Conservation (phyloP, 2,888 invertebrate species). For the Microctonus brassicae region DNA sequence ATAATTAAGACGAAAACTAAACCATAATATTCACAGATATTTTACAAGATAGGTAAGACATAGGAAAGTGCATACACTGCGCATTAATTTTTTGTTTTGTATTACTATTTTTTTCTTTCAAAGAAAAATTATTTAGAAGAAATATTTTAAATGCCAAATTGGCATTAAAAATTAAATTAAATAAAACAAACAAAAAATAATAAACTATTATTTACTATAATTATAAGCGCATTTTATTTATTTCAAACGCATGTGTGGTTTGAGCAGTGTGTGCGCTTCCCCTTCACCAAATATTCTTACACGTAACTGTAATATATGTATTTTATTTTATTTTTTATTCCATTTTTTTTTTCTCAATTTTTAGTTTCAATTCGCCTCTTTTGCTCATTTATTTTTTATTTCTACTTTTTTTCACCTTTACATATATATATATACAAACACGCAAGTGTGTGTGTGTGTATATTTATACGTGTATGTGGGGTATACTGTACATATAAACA, state of each 20-base stretch:
- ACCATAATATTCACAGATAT: constrained; percentile 70
- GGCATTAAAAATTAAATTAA: no score
- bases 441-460: no score
- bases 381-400: constrained; percentile 42
- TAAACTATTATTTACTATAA: background rate
- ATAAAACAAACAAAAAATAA: no score
- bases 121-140: constrained; percentile 33
- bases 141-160: constrained; percentile 38
- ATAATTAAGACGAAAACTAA: constrained; percentile 70
- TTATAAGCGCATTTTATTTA: constrained; percentile 2
- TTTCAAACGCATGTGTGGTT: no score
- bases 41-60: constrained; percentile 67
- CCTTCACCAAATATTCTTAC: constrained; percentile 60
- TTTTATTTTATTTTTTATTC: constrained; percentile 52
- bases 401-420: constrained; percentile 48
- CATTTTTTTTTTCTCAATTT: constrained; percentile 49
- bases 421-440: constrained; percentile 5
- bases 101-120: constrained; percentile 31
- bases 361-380: constrained; percentile 39
- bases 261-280: constrained; percentile 53
- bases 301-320: constrained; percentile 63
- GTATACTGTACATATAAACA: constrained; percentile 69
- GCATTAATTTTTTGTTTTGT: constrained; percentile 23
- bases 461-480: no score
- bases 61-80: constrained; percentile 58